Evolutionary conservation across 2,888 invertebrate species (phyloP), one percentile per base, ranked within the genome.

Genomic region (Plebejus argus): DNA sequence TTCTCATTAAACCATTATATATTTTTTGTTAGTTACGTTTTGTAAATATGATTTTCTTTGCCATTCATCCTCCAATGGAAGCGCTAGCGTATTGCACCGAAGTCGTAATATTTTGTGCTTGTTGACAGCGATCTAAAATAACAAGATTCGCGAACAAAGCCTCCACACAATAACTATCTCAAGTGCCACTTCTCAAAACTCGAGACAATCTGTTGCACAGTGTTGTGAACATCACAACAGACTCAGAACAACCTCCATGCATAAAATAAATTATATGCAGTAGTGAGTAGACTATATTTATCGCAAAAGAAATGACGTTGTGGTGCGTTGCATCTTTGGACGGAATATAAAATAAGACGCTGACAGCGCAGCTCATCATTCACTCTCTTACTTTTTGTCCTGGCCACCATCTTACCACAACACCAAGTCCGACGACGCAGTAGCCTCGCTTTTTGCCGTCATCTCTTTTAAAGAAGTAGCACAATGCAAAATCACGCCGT

Each of bases 121-220:
- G 61, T 61, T 33, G 66, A 33, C 66, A 66, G 28, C 28, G 23
- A 28, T 28, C 1, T 66, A 12, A 66, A 66, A 66, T 33, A 66
- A 66, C 66, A 66, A 66, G 39, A 71, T 35, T 72, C 72, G 39
- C 72, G 20, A 66, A 66, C 66, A 66, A 33, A 20, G 15, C 15
- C 66, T 33, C 66, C 15, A 6, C 66, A 66, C 66, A 18, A 33
- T 28, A 66, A 66, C 66, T 66, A 66, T 66, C 28, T 12, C 66
- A 33, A 66, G 66, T 28, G 28, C 45, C 49, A 33, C 74, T 74
- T 53, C 53, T 74, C 53, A 18, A 74, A 74, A 74, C 49, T 74
- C 49, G 23, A 28, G 74, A 74, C 74, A 74, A 49, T 74, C 74
- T 74, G 74, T 74, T 74, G 74, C 74, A 23, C 23, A 74, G 74